phyloP scores from a whole-genome alignment of 2,113 vertebrate genomes.

The Emberiza fucata region DNA sequence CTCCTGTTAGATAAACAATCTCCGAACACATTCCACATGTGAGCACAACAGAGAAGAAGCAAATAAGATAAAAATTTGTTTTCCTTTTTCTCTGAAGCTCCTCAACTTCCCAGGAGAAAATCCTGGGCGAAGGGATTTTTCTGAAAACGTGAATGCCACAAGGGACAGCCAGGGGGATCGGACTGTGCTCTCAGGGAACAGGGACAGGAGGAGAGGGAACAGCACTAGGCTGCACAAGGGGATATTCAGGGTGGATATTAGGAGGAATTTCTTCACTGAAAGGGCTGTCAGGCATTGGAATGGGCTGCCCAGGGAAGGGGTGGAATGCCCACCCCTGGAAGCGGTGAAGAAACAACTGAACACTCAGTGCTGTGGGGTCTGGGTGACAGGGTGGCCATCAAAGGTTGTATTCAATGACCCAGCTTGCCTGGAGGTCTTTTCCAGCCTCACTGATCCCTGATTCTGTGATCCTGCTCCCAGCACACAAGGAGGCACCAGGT shows the following conservation, averaged over 20 bases:
- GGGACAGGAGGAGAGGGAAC: neutral
- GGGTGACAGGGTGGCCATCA: accelerated
- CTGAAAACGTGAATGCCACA: too few relatives aligned
- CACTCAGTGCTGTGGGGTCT: neutral
- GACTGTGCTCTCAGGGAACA: neutral
- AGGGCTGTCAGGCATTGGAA: neutral
- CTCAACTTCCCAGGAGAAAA: too few relatives aligned
- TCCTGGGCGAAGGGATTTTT: too few relatives aligned
- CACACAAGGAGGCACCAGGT: accelerated
- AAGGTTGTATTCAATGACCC: accelerated
- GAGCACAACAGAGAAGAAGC: too few relatives aligned
- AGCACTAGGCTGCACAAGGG: accelerated
- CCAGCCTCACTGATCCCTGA: neutral
- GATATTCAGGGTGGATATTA: accelerated
- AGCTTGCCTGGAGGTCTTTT: neutral
- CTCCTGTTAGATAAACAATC: too few relatives aligned
- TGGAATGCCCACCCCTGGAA: neutral
- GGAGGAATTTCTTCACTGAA: neutral
- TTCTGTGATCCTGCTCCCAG: neutral
- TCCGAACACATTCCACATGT: too few relatives aligned
- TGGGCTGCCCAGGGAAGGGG: neutral
- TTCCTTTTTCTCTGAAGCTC: too few relatives aligned
- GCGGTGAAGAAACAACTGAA: neutral
- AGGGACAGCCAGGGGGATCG: accelerated
- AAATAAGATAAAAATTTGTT: too few relatives aligned